These are phyloP conservation scores for Alviniconcha strummeri DNA, from an alignment of 2,888 invertebrate genomes.

Conservation along the genomic window DNA sequence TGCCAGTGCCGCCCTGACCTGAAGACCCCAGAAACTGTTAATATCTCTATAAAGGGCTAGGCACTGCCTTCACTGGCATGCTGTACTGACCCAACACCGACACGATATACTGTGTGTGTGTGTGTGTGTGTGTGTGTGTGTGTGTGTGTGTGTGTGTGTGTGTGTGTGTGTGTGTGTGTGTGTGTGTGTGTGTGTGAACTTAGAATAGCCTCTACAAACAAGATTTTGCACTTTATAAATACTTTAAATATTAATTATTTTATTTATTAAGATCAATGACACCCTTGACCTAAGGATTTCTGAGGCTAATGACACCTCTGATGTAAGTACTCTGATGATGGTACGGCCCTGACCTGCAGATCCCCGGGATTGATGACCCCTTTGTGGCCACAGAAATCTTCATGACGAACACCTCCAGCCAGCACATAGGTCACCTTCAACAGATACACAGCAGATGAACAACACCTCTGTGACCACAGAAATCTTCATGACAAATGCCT, in stretches of 20 bases:
- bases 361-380: conserved; percentile 70
- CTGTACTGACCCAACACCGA: too few relatives aligned
- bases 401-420: conserved; percentile 67
- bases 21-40: too few relatives aligned
- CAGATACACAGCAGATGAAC: background rate
- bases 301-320: too few relatives aligned
- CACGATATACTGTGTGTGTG: background rate
- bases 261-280: too few relatives aligned
- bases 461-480: conserved; percentile 61
- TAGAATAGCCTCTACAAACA: too few relatives aligned
- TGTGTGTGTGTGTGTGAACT: background rate
- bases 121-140: conserved; percentile 1
- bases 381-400: conserved; percentile 71
- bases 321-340: too few relatives aligned
- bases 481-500: conserved; percentile 70
- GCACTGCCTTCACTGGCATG: too few relatives aligned
- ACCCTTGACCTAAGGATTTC: too few relatives aligned
- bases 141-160: conserved; percentile 4
- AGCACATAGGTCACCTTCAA: conserved; percentile 71
- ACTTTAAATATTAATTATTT: too few relatives aligned
- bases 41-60: too few relatives aligned
- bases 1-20: too few relatives aligned
- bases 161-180: background rate
- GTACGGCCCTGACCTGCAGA: conserved; percentile 60
- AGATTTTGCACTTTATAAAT: too few relatives aligned